Evolutionary conservation across 2,113 vertebrate species (phyloP).

Genomic region (Ceyx margarethae): DNA sequence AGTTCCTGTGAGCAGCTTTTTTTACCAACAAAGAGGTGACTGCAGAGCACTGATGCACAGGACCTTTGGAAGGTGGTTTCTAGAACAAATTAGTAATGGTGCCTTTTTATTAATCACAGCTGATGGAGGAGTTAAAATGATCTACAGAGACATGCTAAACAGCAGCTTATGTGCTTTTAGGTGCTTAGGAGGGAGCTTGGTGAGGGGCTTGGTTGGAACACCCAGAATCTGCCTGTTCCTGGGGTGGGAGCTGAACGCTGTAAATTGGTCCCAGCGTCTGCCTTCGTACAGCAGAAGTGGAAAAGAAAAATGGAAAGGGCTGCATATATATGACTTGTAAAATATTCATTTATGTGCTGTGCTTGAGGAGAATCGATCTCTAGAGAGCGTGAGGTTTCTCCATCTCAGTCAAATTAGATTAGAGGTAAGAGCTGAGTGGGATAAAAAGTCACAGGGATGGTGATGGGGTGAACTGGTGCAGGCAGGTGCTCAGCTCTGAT

Average conservation of each 20-base stretch:
- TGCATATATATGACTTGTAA: slow-evolving; percentile 40
- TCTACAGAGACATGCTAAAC: neutral
- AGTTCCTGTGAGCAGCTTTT: neutral
- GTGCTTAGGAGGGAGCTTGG: neutral
- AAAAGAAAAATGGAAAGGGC: slow-evolving; percentile 19
- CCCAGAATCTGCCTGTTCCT: neutral
- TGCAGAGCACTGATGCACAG: neutral
- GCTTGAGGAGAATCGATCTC: slow-evolving; percentile 34
- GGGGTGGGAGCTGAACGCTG: accelerated
- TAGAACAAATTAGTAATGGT: neutral
- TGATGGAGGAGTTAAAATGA: neutral
- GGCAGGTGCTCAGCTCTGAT: neutral
- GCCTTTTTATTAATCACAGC: neutral
- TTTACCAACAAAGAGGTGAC: neutral
- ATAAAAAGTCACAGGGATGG: neutral
- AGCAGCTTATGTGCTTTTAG: neutral
- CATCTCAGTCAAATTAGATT: slow-evolving; percentile 36
- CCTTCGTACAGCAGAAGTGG: neutral
- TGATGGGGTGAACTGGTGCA: accelerated
- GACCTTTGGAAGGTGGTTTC: neutral
- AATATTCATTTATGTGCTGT: slow-evolving; percentile 46
- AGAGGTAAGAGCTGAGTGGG: neutral
- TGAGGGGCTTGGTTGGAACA: neutral
- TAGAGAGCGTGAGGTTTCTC: slow-evolving; percentile 8
- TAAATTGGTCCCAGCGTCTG: neutral